Conservation (phyloP, 2,888 invertebrate genomes). For the Helleia helle region DNA sequence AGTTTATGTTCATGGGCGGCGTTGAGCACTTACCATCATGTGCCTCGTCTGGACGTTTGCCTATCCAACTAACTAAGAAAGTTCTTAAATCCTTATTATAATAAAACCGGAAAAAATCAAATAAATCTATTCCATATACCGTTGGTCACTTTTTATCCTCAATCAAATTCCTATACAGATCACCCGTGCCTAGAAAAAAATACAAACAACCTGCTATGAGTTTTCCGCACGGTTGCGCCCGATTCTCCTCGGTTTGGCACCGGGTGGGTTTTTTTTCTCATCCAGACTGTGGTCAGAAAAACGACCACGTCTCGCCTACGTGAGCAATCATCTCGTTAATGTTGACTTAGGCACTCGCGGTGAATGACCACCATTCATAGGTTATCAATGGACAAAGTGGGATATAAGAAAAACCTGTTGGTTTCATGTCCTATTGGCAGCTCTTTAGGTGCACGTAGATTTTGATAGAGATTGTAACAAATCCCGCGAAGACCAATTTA, state of each 20-base stretch:
- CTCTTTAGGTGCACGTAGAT: no score
- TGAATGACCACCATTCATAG: slow-evolving; percentile 32
- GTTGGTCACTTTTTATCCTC: background rate
- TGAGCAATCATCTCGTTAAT: slow-evolving; percentile 57
- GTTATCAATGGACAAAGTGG: slow-evolving; percentile 20
- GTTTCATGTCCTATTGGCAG: no score
- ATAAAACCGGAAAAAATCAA: no score
- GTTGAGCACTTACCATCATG: no score
- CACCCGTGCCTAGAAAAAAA: background rate
- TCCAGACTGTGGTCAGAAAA: slow-evolving; percentile 10
- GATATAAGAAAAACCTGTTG: no score
- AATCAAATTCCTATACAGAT: background rate
- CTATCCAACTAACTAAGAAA: no score
- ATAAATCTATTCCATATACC: background rate
- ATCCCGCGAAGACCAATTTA: no score
- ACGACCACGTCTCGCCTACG: slow-evolving; percentile 38
- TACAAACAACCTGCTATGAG: background rate
- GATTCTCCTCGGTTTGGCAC: background rate
- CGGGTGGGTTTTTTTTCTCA: slow-evolving; percentile 1
- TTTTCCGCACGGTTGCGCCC: background rate
- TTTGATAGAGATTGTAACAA: no score
- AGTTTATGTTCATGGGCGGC: no score
- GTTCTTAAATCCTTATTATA: no score
- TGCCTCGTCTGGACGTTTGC: no score
- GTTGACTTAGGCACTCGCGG: slow-evolving; percentile 45